A percentile compares a stretch with the other conserved stretches of the same genome.
Conservation (phyloP, 2,888 invertebrate genomes). For the Poecilus cupreus region DNA sequence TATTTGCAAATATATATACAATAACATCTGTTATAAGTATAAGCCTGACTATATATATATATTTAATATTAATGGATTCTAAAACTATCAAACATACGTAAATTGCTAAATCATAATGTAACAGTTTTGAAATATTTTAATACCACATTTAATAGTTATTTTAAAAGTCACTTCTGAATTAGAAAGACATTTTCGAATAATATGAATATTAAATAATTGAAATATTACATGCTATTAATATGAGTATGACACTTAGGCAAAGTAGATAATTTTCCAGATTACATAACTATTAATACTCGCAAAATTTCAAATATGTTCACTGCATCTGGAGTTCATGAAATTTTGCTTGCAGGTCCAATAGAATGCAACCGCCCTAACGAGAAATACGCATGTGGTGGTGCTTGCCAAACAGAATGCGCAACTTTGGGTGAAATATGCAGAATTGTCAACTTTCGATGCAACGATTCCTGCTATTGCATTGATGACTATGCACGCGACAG, state of each 20-base stretch:
- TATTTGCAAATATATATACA: neutral
- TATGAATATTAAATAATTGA: neutral
- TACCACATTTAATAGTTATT: neutral
- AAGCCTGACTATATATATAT: no score
- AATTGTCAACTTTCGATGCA: constrained; percentile 65
- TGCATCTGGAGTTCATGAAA: no score
- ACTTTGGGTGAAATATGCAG: constrained; percentile 64
- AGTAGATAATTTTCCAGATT: no score
- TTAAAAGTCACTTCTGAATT: neutral
- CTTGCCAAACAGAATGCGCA: constrained; percentile 65
- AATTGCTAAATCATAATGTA: neutral
- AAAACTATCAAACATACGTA: no score
- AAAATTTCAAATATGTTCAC: no score
- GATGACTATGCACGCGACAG: constrained; percentile 65
- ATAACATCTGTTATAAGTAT: neutral
- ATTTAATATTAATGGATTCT: no score
- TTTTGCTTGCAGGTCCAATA: neutral
- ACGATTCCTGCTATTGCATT: constrained; percentile 65
- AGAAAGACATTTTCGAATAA: neutral
- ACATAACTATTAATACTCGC: no score
- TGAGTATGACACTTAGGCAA: neutral
- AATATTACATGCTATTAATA: neutral
- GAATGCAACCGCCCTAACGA: constrained; percentile 64
- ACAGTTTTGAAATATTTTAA: neutral
- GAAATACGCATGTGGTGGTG: constrained; percentile 65